A percentile compares a stretch with the other conserved stretches of the same genome.
Conservation (phyloP, 2,113 vertebrate species). For the Chaetura pelagica region DNA sequence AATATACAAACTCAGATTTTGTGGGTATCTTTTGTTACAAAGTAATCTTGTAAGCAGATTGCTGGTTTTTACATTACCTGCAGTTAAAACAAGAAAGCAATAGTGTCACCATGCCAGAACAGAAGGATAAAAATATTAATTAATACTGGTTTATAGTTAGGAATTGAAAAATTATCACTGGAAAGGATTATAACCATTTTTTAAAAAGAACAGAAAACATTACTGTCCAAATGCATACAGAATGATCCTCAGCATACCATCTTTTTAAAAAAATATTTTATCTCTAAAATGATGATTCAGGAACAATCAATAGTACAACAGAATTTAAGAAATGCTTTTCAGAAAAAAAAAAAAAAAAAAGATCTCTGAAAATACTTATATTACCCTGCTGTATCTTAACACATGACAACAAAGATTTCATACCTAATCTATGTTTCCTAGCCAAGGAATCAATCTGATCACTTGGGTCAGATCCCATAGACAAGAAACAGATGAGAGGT, state of each 20-base stretch:
- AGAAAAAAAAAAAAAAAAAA: neutral
- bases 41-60: neutral
- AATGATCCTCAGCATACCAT: neutral
- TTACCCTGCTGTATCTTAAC: neutral
- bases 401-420: neutral
- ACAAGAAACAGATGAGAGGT: conserved; percentile 82
- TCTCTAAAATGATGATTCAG: neutral
- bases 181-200: neutral
- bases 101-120: neutral
- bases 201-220: neutral
- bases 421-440: conserved; percentile 81
- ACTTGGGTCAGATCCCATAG: conserved; percentile 82
- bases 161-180: neutral
- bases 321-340: neutral
- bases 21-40: neutral
- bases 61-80: neutral
- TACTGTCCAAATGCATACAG: neutral
- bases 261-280: neutral
- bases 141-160: neutral
- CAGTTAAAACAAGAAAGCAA: neutral
- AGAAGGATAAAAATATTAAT: neutral
- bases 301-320: neutral
- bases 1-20: neutral
- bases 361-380: neutral
- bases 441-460: conserved; percentile 76